Evolutionary conservation across 2,797 vertebrate species (phyloP).

Genomic region (Pseudochaenichthys georgianus): DNA sequence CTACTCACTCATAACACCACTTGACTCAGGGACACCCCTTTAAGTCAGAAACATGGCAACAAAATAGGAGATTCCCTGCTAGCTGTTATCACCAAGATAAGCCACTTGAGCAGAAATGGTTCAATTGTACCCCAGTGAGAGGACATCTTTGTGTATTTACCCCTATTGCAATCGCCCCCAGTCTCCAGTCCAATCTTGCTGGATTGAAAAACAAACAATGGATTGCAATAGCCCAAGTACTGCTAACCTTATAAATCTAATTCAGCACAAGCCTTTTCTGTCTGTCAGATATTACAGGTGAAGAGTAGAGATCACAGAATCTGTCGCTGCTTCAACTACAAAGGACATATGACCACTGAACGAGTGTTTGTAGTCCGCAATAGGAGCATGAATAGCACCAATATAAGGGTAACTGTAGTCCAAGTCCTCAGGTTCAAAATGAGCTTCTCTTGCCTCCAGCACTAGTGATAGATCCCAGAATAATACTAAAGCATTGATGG

Average conservation of each 20-base stretch:
- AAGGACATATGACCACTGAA: not conserved
- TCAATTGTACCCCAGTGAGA: not conserved
- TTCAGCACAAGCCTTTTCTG: not conserved
- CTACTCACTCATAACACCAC: conserved; percentile 9
- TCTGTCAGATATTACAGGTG: not conserved
- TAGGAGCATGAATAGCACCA: not conserved
- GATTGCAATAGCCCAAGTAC: not conserved
- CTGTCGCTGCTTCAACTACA: conserved; percentile 6
- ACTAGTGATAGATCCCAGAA: not conserved
- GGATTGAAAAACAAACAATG: conserved; percentile 7
- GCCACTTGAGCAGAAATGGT: conserved; percentile 15
- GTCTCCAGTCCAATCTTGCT: not conserved
- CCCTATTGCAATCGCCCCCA: not conserved
- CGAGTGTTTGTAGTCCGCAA: not conserved
- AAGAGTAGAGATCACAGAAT: conserved; percentile 1
- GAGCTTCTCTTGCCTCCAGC: not conserved
- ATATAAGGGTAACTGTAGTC: not conserved
- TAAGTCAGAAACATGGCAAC: not conserved
- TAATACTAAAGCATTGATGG: conserved; percentile 20
- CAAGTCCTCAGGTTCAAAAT: conserved; percentile 12
- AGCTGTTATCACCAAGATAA: not conserved
- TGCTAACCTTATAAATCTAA: not conserved
- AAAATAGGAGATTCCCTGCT: not conserved
- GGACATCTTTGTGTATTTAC: not conserved
- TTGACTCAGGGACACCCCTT: conserved; percentile 1